Conservation (phyloP, 2,113 vertebrate species). For the Phrynocephalus versicolor region DNA sequence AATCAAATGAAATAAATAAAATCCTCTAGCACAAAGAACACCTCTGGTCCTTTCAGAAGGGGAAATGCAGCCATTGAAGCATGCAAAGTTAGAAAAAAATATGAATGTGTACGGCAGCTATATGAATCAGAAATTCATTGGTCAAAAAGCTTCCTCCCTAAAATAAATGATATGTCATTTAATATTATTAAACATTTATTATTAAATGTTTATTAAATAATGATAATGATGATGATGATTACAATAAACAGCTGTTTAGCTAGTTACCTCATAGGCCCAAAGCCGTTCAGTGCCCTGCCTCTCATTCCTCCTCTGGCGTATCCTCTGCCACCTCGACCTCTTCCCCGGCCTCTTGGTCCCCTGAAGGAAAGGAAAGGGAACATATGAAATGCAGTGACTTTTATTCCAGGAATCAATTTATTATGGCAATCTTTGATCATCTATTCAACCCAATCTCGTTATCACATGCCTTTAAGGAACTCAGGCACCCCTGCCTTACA, state of each 20-base stretch:
- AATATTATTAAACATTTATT: too few species aligned
- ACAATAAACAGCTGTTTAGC: not conserved
- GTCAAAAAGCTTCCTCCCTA: not conserved
- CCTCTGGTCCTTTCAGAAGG: not conserved
- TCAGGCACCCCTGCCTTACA: not conserved
- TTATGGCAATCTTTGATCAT: not conserved
- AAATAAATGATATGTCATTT: not conserved
- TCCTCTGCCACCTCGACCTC: conserved; percentile 65
- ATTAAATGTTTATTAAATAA: too few species aligned
- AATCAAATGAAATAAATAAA: too few species aligned
- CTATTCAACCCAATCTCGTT: not conserved
- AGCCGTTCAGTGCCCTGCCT: conserved; percentile 70
- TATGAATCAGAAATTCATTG: not conserved
- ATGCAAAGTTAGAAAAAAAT: not conserved
- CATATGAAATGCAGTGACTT: not conserved
- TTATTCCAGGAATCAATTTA: not conserved
- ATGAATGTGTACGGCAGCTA: not conserved
- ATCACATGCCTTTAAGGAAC: not conserved
- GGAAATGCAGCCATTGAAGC: not conserved
- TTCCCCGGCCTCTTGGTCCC: conserved; percentile 55
- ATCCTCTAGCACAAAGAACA: not conserved
- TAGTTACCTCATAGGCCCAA: conserved; percentile 74
- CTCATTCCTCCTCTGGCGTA: conserved; percentile 66
- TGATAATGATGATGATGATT: too few species aligned
- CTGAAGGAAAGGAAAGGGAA: conserved; percentile 2